phyloP scores from a whole-genome alignment of 53 echinoderm and acorn worm genomes.

The Patiria pectinifera region DNA sequence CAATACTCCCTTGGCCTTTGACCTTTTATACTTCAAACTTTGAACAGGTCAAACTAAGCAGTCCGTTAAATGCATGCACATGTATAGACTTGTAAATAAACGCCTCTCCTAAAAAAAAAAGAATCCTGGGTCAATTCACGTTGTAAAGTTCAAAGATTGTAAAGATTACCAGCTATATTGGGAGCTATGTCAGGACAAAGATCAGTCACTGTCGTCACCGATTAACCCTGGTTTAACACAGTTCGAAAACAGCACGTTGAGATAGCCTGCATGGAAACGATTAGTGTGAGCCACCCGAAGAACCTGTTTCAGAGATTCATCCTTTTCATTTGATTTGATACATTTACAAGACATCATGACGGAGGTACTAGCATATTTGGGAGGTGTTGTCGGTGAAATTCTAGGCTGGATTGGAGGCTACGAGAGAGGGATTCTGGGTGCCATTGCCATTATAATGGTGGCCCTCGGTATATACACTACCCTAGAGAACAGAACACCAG shows the following conservation, averaged over 20 bases:
- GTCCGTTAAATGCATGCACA: too few species aligned
- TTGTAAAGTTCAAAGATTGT: conserved; percentile 27
- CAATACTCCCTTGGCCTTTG: too few species aligned
- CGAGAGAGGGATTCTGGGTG: conserved; percentile 13
- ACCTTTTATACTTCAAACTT: too few species aligned
- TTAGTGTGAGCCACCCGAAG: too few species aligned
- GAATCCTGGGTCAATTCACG: too few species aligned
- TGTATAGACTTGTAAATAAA: too few species aligned
- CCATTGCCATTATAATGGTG: conserved; percentile 23
- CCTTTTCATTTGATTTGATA: too few species aligned
- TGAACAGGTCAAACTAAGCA: too few species aligned
- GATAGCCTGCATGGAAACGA: too few species aligned
- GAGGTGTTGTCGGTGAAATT: neutral
- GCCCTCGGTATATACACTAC: neutral
- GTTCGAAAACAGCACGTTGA: neutral
- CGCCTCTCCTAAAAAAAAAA: too few species aligned
- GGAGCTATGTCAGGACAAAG: neutral
- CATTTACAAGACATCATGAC: neutral
- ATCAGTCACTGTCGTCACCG: neutral
- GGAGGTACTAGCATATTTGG: neutral
- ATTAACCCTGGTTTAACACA: neutral
- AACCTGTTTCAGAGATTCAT: too few species aligned
- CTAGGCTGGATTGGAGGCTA: conserved; percentile 38
- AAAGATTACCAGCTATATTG: conserved; percentile 12
- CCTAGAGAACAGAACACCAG: conserved; percentile 1